phyloP scores from a whole-genome alignment of 2,797 vertebrate genomes.

The Decapterus maruadsi region DNA sequence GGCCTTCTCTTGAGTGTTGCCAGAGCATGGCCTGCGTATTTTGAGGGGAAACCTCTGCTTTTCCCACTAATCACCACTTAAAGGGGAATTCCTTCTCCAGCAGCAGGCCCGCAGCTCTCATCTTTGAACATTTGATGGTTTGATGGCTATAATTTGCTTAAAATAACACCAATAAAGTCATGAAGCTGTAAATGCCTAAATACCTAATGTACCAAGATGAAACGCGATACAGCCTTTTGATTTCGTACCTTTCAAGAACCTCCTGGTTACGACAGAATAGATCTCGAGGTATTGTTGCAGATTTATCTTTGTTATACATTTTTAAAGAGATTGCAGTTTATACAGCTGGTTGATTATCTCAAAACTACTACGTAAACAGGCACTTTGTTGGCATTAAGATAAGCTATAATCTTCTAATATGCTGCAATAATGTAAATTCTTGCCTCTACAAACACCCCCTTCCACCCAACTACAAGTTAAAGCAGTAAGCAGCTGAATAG shows the following conservation, averaged over 20 bases:
- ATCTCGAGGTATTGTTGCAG: conserved; percentile 41
- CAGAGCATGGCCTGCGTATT: conserved; percentile 51
- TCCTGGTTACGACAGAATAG: conserved; percentile 14
- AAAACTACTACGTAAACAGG: conserved; percentile 51
- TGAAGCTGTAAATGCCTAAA: conserved; percentile 71
- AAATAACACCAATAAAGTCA: conserved; percentile 81
- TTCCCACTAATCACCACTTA: conserved; percentile 75
- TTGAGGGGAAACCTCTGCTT: conserved; percentile 67
- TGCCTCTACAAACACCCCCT: conserved; percentile 30
- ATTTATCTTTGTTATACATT: conserved; percentile 40
- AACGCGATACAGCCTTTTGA: conserved; percentile 63
- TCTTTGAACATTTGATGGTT: conserved; percentile 77
- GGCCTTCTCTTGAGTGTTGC: conserved; percentile 35
- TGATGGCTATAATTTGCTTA: conserved; percentile 82
- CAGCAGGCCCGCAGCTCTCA: conserved; percentile 58
- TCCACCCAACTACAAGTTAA: conserved; percentile 37
- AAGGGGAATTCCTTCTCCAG: conserved; percentile 73
- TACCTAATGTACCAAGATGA: conserved; percentile 74
- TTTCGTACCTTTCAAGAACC: conserved; percentile 31
- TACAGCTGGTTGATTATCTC: conserved; percentile 36
- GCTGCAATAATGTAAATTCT: conserved; percentile 38
- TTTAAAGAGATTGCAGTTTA: conserved; percentile 29
- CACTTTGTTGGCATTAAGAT: conserved; percentile 54
- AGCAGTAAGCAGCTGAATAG: conserved; percentile 36
- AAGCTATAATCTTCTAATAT: conserved; percentile 59